phyloP scores from a whole-genome alignment of 2,113 vertebrate genomes.

The Rutilus rutilus region DNA sequence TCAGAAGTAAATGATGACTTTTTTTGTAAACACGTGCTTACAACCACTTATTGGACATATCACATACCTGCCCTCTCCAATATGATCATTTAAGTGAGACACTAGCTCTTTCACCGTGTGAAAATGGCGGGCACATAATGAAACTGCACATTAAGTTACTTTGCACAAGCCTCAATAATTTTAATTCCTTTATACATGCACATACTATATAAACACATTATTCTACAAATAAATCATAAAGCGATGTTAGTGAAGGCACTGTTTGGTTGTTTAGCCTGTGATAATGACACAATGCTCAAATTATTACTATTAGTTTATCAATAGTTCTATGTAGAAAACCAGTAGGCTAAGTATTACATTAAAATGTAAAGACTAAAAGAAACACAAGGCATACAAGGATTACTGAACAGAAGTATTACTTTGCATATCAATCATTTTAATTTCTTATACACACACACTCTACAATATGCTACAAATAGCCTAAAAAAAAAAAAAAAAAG shows the following conservation, averaged over 20 bases:
- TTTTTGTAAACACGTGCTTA: no score
- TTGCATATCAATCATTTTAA: no score
- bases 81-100: constrained; percentile 60
- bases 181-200: neutral
- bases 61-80: constrained; percentile 55
- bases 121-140: constrained; percentile 57
- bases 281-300: constrained; percentile 17
- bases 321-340: no score
- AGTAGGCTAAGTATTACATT: no score
- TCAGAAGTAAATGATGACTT: no score
- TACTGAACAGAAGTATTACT: no score
- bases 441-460: no score
- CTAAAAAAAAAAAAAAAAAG: constrained; percentile 1
- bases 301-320: no score
- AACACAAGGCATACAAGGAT: no score
- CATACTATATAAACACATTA: neutral
- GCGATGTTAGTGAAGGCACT: neutral
- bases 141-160: constrained; percentile 52
- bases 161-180: neutral
- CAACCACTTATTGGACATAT: constrained; percentile 56
- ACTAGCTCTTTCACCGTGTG: constrained; percentile 59
- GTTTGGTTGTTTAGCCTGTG: neutral
- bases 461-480: neutral
- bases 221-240: neutral
- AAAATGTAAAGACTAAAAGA: no score